Conservation (phyloP, 2,888 invertebrate genomes). For the Andrena trimmerana region DNA sequence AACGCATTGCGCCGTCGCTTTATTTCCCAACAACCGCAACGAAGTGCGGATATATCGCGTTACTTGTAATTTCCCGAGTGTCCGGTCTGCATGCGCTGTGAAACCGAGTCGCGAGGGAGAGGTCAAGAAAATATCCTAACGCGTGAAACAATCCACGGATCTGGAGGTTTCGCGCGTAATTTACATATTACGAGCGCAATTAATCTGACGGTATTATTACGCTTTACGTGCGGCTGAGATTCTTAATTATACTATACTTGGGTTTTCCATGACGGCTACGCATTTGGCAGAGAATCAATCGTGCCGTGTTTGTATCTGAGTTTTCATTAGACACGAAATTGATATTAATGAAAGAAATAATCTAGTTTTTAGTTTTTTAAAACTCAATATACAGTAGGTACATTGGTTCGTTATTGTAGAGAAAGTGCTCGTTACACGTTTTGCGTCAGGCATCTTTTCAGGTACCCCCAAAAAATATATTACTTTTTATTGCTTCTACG, state of each 20-base stretch:
- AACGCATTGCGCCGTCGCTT: conserved; percentile 30
- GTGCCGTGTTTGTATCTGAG: not conserved
- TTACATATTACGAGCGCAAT: conserved; percentile 33
- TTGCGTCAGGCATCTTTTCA: too few species aligned
- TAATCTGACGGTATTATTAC: conserved; percentile 19
- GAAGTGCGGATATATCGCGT: conserved; percentile 67
- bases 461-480: too few species aligned
- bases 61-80: conserved; percentile 64
- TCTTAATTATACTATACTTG: not conserved
- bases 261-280: not conserved
- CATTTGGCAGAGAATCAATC: not conserved
- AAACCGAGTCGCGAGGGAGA: conserved; percentile 19
- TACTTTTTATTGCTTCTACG: too few species aligned
- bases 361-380: not conserved
- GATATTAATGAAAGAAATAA: not conserved
- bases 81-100: conserved; percentile 33
- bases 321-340: not conserved
- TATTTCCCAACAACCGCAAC: conserved; percentile 43
- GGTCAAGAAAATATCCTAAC: conserved; percentile 41
- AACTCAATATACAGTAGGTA: not conserved
- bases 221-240: not conserved
- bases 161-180: conserved; percentile 35
- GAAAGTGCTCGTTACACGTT: not conserved
- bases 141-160: conserved; percentile 1
- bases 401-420: not conserved